Conservation (phyloP, 64 coral and sea anemone species). For the Montipora sp. region DNA sequence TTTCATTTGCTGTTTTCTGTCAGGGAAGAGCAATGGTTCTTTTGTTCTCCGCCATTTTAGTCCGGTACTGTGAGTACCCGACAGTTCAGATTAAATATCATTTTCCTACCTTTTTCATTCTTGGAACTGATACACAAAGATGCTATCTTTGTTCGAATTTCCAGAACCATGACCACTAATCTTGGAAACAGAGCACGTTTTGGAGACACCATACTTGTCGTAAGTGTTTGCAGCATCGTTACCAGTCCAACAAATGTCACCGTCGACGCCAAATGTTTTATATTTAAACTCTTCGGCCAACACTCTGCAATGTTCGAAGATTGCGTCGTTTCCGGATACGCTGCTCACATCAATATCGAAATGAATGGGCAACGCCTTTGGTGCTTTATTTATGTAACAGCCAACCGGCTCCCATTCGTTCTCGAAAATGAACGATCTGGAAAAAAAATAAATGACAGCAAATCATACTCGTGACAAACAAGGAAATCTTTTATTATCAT, state of each 20-base stretch:
- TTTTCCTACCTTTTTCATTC: background rate
- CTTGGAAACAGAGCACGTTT: background rate
- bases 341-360: background rate
- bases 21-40: too few relatives aligned
- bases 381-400: background rate
- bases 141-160: background rate
- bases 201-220: background rate
- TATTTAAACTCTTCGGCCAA: background rate
- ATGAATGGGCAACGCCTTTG: background rate
- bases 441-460: background rate
- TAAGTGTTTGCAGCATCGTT: background rate
- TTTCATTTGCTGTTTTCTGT: too few relatives aligned
- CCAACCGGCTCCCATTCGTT: background rate
- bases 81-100: background rate
- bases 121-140: background rate
- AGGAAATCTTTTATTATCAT: too few relatives aligned
- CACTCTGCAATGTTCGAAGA: background rate
- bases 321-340: background rate
- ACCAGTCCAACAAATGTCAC: background rate
- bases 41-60: too few relatives aligned
- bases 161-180: background rate
- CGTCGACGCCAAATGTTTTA: conserved; percentile 1
- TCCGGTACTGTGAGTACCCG: too few relatives aligned
- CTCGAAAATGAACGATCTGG: background rate
- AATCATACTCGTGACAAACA: background rate